A percentile compares a stretch with the other conserved stretches of the same genome.
These are phyloP conservation scores for Anguilla pacifica DNA, from an alignment of 2,797 vertebrate species.

Conservation along the genomic window DNA sequence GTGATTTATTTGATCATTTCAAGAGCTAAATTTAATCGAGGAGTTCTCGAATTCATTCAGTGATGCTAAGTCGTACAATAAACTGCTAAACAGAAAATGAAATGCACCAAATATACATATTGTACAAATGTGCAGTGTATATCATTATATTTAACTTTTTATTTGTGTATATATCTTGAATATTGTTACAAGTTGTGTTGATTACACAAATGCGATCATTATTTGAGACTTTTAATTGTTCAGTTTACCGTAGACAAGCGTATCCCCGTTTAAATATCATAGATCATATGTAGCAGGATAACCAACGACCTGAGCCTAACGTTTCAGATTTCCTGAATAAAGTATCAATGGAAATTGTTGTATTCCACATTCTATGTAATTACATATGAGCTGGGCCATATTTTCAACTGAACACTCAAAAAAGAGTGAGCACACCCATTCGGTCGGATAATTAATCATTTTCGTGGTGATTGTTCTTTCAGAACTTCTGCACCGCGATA, in stretches of 20 bases:
- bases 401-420: background rate
- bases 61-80: background rate
- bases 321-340: background rate
- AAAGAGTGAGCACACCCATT: background rate
- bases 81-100: background rate
- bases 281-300: background rate
- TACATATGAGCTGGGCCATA: background rate
- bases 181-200: background rate
- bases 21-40: background rate
- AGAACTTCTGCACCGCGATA: background rate
- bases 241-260: background rate
- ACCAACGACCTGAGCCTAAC: background rate
- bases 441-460: background rate
- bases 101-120: no score
- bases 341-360: background rate
- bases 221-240: conserved; percentile 1
- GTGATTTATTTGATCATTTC: background rate
- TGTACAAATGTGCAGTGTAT: background rate
- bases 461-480: background rate
- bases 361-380: background rate
- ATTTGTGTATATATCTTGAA: background rate
- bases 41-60: background rate
- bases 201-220: background rate
- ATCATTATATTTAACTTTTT: background rate
- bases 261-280: background rate